phyloP scores from a whole-genome alignment of 2,113 vertebrate species.

The Actenoides lindsayi region DNA sequence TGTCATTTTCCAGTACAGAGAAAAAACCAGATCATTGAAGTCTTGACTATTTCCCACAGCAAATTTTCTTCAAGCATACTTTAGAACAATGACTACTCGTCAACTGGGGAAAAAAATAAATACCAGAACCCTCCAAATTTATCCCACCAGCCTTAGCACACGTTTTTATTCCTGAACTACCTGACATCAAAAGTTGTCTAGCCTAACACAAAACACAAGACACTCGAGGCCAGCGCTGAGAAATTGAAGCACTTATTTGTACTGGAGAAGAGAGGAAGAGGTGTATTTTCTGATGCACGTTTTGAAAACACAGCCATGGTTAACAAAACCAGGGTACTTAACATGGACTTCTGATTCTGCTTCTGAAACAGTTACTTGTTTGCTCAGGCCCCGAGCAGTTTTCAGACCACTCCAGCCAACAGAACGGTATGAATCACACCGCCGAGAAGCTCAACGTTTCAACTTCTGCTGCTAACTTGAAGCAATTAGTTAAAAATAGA shows the following conservation, averaged over 20 bases:
- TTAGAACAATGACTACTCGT: neutral
- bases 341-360: neutral
- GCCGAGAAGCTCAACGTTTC: neutral
- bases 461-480: neutral
- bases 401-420: neutral
- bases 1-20: neutral
- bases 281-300: neutral
- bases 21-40: neutral
- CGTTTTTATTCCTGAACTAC: neutral
- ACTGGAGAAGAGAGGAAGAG: neutral
- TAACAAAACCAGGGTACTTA: neutral
- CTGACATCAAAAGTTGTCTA: neutral
- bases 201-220: neutral
- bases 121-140: neutral
- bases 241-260: neutral
- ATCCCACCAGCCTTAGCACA: neutral
- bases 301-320: neutral
- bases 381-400: neutral
- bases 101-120: neutral
- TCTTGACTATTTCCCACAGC: neutral
- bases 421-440: neutral
- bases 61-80: neutral
- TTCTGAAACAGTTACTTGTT: neutral
- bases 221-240: neutral
- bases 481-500: neutral